Base-by-base conservation (phyloP, 2,113 vertebrate genomes). In the Echinops telfairi region DNA sequence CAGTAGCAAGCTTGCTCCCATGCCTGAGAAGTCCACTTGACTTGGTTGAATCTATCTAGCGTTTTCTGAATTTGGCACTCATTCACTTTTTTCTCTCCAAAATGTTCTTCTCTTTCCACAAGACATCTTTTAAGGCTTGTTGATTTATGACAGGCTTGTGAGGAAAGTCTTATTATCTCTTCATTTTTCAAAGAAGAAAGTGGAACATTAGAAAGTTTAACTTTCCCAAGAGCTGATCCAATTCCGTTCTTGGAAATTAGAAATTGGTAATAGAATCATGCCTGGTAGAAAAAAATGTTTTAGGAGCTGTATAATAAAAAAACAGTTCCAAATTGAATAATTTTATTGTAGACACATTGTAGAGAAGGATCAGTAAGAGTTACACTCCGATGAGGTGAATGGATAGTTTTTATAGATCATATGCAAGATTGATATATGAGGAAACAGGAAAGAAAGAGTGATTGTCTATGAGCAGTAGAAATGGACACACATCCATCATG, bases 121-220 rank as follows among this genome's bases (percentile, higher is more conserved):
- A 60, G 75, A 57, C 6, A 77, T 87, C 25, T 89, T 89, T 81
- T 89, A 90, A 64, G 64, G 93, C 33, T 66, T 66, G 64, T 66
- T 89, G 77, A 84, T 84, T 88, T 93, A 81, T 89, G 47, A 89
- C 25, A 91, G 17, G 53, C 86, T 92, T 92, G n/a, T 93, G 47
- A 86, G 25, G 19, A 84, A 57, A 57, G 27, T 57, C 1, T 79
- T 76, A 38, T 38, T 76, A 76, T 75, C 0, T 57, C 15, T n/a
- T 36, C 33, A 11, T 90, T 84, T 90, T 94, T 70, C 53, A 88
- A 22, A n/a, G 87, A 17, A 23, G 25, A 43, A 83, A 68, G 79
- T 43, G 36, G 20, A 94, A 90, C 2, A 86, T 76, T 93, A 70
- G 33, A 31, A 92, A 70, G 25, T 71, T 87, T n/a, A 64, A 15